Base-by-base conservation (phyloP, 2,113 vertebrate genomes). In the Sebastes fasciatus region DNA sequence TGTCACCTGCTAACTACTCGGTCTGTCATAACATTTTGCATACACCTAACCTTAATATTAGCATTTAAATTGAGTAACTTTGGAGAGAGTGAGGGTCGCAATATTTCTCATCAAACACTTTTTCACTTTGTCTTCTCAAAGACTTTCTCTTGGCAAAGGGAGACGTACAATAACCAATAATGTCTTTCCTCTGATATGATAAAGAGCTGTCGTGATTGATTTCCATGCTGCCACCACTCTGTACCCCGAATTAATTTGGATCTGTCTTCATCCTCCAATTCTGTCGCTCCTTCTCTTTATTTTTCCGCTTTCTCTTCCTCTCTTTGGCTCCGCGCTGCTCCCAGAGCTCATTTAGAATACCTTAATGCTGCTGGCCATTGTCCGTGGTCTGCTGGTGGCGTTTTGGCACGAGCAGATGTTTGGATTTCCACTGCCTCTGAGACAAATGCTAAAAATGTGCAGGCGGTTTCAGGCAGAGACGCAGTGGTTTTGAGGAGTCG, bases 141-240 rank as follows among this genome's bases (percentile, higher is more conserved):
- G 49, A 49, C 70, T 80, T 34, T 81, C 61, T 83, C 45, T 65
- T 76, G 40, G 54, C 72, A 80, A 54, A 14, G 34, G 67, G 76
- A 73, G 73, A 67, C 54, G 57, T 61, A 21, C 77, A 86, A 89
- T 86, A 79, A 54, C 34, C 66, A 83, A 78, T 80, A 80, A 85
- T 82, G 46, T 80, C 26, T 76, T 60, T 58, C 52, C 76, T 82
- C 75, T 88, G 85, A 87, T 87, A 77, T 81, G 86, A 90, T 88
- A 69, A 91, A 84, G 82, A 86, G 57, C 87, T 83, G 88, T 77
- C 85, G 63, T 76, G 90, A 92, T 89, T 87, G 86, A 92, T 91
- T 86, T 88, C 76, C 65, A 71, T 65, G 79, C 87, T 60, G 81
- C 73, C 82, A 42, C 21, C 34, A 66, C 58, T 74, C 57, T 52